Percentiles rank a stretch among this genome's conserved stretches.
phyloP scores from a whole-genome alignment of 2,113 vertebrate species.

The Ptyas mucosa region DNA sequence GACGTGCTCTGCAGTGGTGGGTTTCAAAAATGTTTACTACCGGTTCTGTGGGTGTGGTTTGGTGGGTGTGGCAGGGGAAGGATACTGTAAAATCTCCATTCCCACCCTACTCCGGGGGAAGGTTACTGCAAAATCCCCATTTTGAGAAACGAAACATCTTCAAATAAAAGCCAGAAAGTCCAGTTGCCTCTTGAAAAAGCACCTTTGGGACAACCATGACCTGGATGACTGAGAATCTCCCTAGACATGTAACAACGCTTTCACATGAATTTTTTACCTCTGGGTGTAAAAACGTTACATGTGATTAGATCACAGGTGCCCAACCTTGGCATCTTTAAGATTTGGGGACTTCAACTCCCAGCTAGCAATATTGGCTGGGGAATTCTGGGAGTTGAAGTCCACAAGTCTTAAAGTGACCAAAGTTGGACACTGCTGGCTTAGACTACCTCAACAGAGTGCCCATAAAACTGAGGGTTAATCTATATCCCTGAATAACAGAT shows the following conservation, averaged over 20 bases:
- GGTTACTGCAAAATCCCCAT: too few relatives aligned
- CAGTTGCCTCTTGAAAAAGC: too few relatives aligned
- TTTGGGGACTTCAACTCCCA: neutral
- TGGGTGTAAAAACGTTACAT: neutral
- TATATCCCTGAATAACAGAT: neutral
- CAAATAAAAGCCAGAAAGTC: too few relatives aligned
- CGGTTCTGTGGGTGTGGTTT: too few relatives aligned
- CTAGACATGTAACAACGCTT: neutral
- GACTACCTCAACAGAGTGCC: neutral
- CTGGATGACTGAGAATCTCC: too few relatives aligned
- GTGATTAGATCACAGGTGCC: neutral
- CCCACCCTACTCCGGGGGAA: too few relatives aligned
- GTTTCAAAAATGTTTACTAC: too few relatives aligned
- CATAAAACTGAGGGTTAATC: neutral
- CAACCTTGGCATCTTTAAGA: neutral
- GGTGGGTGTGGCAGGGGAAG: too few relatives aligned
- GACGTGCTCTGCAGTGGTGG: neutral
- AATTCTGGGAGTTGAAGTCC: neutral
- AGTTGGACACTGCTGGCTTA: neutral
- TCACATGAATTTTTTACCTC: neutral
- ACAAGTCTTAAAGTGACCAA: neutral
- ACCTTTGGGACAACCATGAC: too few relatives aligned
- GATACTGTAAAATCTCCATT: too few relatives aligned
- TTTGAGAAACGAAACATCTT: too few relatives aligned
- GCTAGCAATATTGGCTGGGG: neutral